phyloP scores from a whole-genome alignment of 2,888 invertebrate genomes.

The Tuta absoluta region DNA sequence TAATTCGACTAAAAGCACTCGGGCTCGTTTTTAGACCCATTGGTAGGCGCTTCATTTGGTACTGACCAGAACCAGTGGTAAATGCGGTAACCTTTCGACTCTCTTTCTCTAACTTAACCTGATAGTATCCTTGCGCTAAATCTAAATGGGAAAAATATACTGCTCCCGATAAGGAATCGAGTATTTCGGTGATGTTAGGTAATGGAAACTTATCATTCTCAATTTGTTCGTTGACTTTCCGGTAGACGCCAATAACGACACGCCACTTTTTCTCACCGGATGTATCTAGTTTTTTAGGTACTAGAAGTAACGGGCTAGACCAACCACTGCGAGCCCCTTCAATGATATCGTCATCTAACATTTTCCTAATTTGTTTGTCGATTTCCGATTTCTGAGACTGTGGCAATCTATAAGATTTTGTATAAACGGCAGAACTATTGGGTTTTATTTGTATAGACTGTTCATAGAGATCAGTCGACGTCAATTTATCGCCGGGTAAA shows the following conservation, averaged over 20 bases:
- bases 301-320: not conserved
- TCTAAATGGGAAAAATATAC: constrained; percentile 23
- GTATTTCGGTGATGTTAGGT: constrained; percentile 12
- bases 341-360: not conserved
- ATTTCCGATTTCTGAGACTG: not conserved
- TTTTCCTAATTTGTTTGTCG: not conserved
- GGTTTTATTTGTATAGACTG: not conserved
- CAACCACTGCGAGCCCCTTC: not conserved
- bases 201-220: constrained; percentile 10
- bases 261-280: not conserved
- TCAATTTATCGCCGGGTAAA: not conserved
- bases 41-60: constrained; percentile 34
- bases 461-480: not conserved
- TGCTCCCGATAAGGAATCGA: constrained; percentile 12
- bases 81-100: constrained; percentile 30
- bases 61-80: constrained; percentile 24
- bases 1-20: constrained; percentile 31
- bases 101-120: constrained; percentile 13
- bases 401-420: not conserved
- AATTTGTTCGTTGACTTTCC: not conserved
- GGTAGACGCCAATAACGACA: not conserved
- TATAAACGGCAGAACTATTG: not conserved
- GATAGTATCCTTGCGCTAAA: constrained; percentile 20
- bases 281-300: constrained; percentile 3
- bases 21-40: constrained; percentile 33